Conservation (phyloP, 92 coral and sea anemone species). For the Porites lobata region DNA sequence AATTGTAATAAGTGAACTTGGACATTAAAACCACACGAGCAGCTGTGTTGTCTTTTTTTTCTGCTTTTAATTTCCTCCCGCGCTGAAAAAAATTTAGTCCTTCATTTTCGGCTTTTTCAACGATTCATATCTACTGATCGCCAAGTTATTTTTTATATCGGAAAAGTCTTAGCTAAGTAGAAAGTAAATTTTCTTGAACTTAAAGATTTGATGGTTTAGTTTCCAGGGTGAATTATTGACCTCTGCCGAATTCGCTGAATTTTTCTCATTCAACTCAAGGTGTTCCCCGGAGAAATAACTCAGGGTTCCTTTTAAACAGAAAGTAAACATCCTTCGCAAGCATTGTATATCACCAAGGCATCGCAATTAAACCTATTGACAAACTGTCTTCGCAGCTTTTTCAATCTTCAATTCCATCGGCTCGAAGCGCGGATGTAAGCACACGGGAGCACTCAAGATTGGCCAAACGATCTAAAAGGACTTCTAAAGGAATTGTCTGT, state of each 20-base stretch:
- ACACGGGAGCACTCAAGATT: conserved; percentile 40
- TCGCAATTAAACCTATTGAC: conserved; percentile 88
- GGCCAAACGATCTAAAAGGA: conserved; percentile 52
- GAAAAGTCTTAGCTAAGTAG: neutral
- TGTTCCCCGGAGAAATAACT: conserved; percentile 34
- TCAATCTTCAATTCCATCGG: conserved; percentile 70
- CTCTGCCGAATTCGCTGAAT: conserved; percentile 15
- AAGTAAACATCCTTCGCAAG: conserved; percentile 73
- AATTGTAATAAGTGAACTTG: conserved; percentile 36
- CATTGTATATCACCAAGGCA: conserved; percentile 71
- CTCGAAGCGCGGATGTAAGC: conserved; percentile 44
- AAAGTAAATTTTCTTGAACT: neutral
- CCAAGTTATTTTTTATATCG: neutral
- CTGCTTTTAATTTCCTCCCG: conserved; percentile 89
- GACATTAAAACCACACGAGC: conserved; percentile 59
- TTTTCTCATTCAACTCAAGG: conserved; percentile 36
- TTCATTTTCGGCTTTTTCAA: conserved; percentile 28
- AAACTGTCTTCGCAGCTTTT: conserved; percentile 72
- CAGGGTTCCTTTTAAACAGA: conserved; percentile 75
- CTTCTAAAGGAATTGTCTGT: conserved; percentile 55
- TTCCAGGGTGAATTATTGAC: neutral
- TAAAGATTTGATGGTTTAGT: neutral
- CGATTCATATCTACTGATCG: conserved; percentile 14
- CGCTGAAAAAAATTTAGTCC: conserved; percentile 47
- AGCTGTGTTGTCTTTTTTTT: conserved; percentile 86